phyloP scores from a whole-genome alignment of 2,113 vertebrate genomes.

The Zonotrichia leucophrys region DNA sequence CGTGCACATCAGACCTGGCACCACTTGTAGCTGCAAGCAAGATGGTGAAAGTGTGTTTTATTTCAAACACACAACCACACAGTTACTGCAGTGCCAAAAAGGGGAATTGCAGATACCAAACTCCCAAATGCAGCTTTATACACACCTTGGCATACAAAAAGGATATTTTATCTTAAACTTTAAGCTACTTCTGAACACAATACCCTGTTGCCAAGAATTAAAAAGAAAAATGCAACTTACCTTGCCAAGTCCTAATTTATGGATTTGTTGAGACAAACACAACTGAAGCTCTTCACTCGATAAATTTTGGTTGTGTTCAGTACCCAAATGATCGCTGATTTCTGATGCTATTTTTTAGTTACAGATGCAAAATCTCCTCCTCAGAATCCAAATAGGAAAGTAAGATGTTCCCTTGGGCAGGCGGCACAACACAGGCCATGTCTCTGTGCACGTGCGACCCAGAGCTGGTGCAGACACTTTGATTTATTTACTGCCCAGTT shows the following conservation, averaged over 20 bases:
- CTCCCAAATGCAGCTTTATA: not conserved
- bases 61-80: not conserved
- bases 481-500: not conserved
- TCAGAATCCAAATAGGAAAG: not conserved
- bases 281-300: not conserved
- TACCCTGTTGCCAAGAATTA: not conserved
- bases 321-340: not conserved
- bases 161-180: not conserved
- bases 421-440: not conserved
- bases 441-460: not conserved
- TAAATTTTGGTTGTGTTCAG: not conserved
- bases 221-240: constrained; percentile 1
- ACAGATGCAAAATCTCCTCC: not conserved
- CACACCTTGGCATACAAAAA: not conserved
- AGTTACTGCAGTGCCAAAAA: not conserved
- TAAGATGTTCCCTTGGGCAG: not conserved
- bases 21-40: rapidly evolving
- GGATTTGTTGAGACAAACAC: not conserved
- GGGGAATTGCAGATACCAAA: not conserved
- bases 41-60: not conserved
- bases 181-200: not conserved
- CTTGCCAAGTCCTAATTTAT: not conserved
- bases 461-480: not conserved
- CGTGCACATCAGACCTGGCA: rapidly evolving
- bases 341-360: not conserved